Base-by-base conservation (phyloP, 2,888 invertebrate species). In the Leistus spinibarbis region DNA sequence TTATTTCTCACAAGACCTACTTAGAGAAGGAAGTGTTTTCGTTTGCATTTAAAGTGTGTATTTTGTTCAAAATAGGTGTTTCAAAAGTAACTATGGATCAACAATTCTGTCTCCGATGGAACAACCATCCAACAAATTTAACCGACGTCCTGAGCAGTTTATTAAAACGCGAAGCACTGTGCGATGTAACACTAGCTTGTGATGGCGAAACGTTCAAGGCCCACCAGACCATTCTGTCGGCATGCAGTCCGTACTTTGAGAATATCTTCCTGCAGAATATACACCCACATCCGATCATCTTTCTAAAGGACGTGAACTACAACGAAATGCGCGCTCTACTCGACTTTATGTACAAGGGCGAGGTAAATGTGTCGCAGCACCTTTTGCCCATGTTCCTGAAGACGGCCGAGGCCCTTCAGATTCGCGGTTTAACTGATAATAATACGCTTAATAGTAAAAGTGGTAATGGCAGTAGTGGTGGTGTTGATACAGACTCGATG, bases 161-260 rank as follows among this genome's bases (percentile, higher is more conserved):
- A 84, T 89, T 95, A 83, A 93, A 95, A 86, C 90, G 95, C 85
- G 95, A 95, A 88, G 93, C 94, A 81, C 91, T 96, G 82, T 96
- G 96, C 86, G 96, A 96, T 89, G 96, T 96, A 82, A 96, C 96
- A 82, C 89, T 96, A 84, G 96, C 96, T 80, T 95, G 95, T 86
- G 95, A 95, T 85, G 95, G 95, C 83, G 93, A 95, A 86, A 93
- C 93, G 83, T 93, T 94, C 86, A 93, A 94, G 91, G 96, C 96
- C 84, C 96, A 96, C 88, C 95, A 96, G 88, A 95, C 95, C 81
- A 95, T 96, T 87, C 89, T 96, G 81, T 96, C 96, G 78, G 96
- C 96, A 82, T 96, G 96, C 88, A 96, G 96, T 88, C 95, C 96
- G 79, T 96, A 96, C 88, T 96, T 96, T 87, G 95, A 96, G 89